A percentile compares a stretch with the other conserved stretches of the same genome.
phyloP scores from a whole-genome alignment of 2,797 vertebrate species.

The Bryconaethiops microstoma region DNA sequence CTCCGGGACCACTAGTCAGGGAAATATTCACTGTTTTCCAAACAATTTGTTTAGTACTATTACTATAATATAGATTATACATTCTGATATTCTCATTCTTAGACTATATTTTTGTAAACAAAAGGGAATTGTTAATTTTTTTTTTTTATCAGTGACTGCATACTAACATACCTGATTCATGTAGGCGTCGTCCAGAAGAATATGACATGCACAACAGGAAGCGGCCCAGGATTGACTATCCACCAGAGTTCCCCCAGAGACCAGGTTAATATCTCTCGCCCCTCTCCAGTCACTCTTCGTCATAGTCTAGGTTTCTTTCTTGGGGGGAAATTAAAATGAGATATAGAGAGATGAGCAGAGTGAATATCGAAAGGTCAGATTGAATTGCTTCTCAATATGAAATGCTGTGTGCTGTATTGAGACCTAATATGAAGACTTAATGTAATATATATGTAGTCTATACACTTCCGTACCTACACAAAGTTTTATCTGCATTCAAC shows the following conservation, averaged over 20 bases:
- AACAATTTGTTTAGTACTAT: background rate
- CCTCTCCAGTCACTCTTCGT: constrained; percentile 26
- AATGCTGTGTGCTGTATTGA: background rate
- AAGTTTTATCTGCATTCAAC: no score
- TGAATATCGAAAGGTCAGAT: background rate
- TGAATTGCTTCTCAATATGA: background rate
- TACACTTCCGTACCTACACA: no score
- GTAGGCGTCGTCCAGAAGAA: constrained; percentile 98
- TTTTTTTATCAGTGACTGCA: constrained; percentile 70
- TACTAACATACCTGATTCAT: constrained; percentile 92
- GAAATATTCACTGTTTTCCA: background rate
- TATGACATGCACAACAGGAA: constrained; percentile 99
- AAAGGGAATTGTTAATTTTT: no score
- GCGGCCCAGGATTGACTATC: constrained; percentile 94
- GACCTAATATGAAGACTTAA: background rate
- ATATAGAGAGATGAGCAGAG: background rate
- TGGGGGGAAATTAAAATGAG: background rate
- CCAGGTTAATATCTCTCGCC: constrained; percentile 87
- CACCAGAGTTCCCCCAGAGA: constrained; percentile 95
- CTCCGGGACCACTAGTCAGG: background rate
- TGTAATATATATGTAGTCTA: background rate
- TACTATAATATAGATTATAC: background rate
- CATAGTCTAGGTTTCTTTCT: constrained; percentile 5
- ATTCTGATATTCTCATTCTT: no score
- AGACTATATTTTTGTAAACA: no score